Evolutionary conservation across 2,113 vertebrate genomes (phyloP), one percentile per base, ranked within the genome.

Genomic region (Oncorhynchus nerka): DNA sequence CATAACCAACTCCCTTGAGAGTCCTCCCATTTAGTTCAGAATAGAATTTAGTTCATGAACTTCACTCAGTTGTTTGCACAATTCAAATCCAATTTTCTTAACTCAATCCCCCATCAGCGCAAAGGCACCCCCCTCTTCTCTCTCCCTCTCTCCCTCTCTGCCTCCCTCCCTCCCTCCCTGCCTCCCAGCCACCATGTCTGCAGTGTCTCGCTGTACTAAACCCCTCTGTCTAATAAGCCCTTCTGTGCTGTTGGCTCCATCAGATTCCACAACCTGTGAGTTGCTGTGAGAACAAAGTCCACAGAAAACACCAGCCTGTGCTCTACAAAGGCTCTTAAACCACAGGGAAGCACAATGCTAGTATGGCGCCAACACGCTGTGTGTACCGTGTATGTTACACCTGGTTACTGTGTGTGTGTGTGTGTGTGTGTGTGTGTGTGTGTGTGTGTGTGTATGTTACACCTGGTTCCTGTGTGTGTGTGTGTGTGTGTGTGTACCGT

Each of bases 211-310:
- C 55, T 20, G 20, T 24, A 7, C 59, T 62, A 62, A 62, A 62
- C 59, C 19, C 48, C n/a, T 22, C 59, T 62, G 15, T 57, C 55
- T 57, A 24, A 62, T n/a, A 62, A n/a, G 59, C 59, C 59, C 19
- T n/a, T 71, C 76, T 84, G 78, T 82, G 77, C 68, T 26, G 61
- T 74, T 84, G 81, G 64, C 75, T 4, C 15, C 80, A 74, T 26
- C 24, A 26, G 73, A 74, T 66, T 67, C 62, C 59, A 49, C 34
- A 76, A 59, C 70, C 70, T 74, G 57, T 30, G 1, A 59, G 73
- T 73, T 68, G 51, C 79, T 73, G 72, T 57, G 75, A 59, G 68
- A 76, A 39, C 26, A 22, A 9, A 39, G 45, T 12, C 48, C 76
- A 20, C 69, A 11, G 51, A 13, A 55, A 55, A 16, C 51, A 16